Percentiles rank a stretch among this genome's conserved stretches.
Conservation (phyloP, 2,888 invertebrate species). For the Osedax fenrisi region DNA sequence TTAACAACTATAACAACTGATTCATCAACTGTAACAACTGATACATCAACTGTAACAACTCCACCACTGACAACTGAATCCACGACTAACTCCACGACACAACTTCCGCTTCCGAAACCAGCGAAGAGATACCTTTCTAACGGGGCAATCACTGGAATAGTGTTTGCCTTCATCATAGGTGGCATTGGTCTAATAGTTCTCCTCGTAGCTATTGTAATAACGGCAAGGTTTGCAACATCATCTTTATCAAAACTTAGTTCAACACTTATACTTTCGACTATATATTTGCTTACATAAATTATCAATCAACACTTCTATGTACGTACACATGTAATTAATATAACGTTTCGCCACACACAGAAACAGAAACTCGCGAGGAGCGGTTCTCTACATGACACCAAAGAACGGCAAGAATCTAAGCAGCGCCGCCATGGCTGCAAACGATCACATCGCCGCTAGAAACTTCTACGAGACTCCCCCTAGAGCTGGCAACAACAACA, state of each 20-base stretch:
- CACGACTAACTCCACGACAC: not conserved
- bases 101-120: no score
- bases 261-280: no score
- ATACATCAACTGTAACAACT: not conserved
- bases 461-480: not conserved
- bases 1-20: not conserved
- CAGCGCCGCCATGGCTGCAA: not conserved
- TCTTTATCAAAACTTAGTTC: no score
- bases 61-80: not conserved
- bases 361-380: not conserved
- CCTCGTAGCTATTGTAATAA: not conserved
- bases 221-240: not conserved
- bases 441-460: not conserved
- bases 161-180: not conserved
- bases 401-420: not conserved
- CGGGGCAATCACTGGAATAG: not conserved
- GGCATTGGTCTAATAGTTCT: not conserved
- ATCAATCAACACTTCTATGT: no score
- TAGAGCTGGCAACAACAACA: not conserved
- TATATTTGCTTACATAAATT: not conserved
- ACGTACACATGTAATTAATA: no score
- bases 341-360: not conserved
- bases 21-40: not conserved
- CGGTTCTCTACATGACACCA: not conserved
- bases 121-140: not conserved